phyloP scores from a whole-genome alignment of 2,888 invertebrate species.

The Lasioglossum marginatum region DNA sequence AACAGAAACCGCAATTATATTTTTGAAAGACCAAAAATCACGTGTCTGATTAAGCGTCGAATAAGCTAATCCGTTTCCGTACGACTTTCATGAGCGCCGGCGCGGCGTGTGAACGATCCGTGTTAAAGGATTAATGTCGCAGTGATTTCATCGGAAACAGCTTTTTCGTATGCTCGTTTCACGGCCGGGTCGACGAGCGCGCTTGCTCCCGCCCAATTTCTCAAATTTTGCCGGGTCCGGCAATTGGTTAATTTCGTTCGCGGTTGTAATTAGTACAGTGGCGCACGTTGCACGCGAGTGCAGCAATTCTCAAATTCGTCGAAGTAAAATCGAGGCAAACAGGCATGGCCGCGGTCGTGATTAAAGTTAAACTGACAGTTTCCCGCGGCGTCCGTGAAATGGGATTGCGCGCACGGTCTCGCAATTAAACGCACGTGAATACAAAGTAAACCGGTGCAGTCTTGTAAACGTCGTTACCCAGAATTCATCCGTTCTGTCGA shows the following conservation, averaged over 20 bases:
- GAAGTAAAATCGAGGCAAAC: constrained; percentile 8
- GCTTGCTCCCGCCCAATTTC: not conserved
- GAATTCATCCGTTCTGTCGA: constrained; percentile 42
- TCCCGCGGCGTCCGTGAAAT: constrained; percentile 4
- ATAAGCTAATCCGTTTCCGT: not conserved
- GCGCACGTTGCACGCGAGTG: not conserved
- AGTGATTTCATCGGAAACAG: not conserved
- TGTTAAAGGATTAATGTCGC: not conserved
- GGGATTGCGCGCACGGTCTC: constrained; percentile 39
- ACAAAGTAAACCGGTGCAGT: constrained; percentile 47
- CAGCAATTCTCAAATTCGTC: constrained; percentile 13
- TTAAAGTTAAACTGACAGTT: constrained; percentile 37
- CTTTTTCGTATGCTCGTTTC: not conserved
- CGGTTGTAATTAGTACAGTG: constrained; percentile 13
- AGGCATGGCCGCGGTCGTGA: not conserved
- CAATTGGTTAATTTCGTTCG: constrained; percentile 20
- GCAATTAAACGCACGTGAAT: constrained; percentile 52
- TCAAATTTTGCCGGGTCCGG: not conserved
- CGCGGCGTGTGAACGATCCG: not conserved
- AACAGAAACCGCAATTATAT: no score
- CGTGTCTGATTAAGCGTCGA: not conserved
- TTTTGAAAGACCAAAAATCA: not conserved
- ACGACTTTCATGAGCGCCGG: not conserved
- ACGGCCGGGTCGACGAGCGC: not conserved
- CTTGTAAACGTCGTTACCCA: constrained; percentile 52